These are phyloP conservation scores for Cephus pygmeus DNA, from an alignment of 2,888 invertebrate genomes.

Conservation along the genomic window DNA sequence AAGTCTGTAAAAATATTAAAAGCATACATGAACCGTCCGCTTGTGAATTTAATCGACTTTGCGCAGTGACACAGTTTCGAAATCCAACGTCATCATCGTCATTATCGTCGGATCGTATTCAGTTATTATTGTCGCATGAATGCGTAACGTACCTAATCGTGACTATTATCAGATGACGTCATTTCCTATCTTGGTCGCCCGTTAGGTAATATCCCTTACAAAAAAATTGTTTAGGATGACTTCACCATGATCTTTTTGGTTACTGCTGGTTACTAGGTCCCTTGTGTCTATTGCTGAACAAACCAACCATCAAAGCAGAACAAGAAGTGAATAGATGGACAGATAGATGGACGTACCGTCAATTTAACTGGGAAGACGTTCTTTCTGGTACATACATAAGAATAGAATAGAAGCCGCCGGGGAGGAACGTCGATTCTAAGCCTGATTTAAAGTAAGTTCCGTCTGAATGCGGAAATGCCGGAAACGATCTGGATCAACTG, in stretches of 20 bases:
- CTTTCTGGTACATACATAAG: background rate
- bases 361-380: background rate
- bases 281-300: constrained; percentile 60
- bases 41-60: background rate
- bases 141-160: background rate
- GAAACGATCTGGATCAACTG: background rate
- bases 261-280: constrained; percentile 41
- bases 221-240: background rate
- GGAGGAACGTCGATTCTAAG: background rate
- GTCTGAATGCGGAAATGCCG: background rate
- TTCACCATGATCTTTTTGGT: background rate
- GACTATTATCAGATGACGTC: background rate
- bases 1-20: background rate
- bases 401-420: background rate
- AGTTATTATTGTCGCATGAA: background rate
- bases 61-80: background rate
- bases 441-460: background rate
- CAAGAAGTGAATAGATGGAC: constrained; percentile 18
- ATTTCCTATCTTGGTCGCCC: background rate
- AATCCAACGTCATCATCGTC: background rate
- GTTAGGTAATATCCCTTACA: background rate
- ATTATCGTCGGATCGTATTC: background rate
- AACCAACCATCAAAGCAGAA: constrained; percentile 62
- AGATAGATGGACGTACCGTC: background rate
- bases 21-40: background rate